A percentile compares a stretch with the other conserved stretches of the same genome.
phyloP scores from a whole-genome alignment of 2,797 vertebrate genomes.

The Phoxinus dragarum region DNA sequence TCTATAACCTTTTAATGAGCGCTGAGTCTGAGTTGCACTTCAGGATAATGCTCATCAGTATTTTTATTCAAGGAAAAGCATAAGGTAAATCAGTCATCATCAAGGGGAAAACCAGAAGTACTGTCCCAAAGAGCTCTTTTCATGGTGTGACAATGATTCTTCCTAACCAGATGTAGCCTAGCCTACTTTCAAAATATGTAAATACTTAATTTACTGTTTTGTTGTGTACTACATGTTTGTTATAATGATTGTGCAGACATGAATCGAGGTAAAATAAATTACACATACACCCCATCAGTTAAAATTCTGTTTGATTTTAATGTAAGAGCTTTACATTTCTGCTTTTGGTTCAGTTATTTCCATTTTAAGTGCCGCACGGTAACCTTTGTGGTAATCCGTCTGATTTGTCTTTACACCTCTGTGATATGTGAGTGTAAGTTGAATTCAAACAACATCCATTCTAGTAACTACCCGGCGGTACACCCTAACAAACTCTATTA shows the following conservation, averaged over 20 bases:
- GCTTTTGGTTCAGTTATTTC: not conserved
- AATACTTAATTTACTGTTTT: not conserved
- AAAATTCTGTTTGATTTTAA: not conserved
- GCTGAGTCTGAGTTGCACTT: slow-evolving; percentile 3
- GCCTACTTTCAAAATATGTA: not conserved
- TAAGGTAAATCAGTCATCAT: not conserved
- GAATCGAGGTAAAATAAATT: not conserved
- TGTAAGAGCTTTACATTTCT: not conserved
- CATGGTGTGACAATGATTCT: not conserved
- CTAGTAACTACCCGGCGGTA: not conserved
- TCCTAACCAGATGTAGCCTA: not conserved
- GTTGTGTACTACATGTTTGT: not conserved
- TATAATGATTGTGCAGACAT: not conserved
- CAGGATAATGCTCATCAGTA: slow-evolving; percentile 7
- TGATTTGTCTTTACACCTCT: not conserved
- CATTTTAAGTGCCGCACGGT: too few species aligned
- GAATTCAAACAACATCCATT: not conserved
- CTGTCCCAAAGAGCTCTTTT: not conserved
- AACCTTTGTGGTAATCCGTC: not conserved
- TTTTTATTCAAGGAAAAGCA: not conserved
- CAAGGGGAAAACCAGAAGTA: not conserved
- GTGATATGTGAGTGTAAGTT: not conserved
- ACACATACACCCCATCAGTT: not conserved
- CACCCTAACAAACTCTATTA: not conserved
- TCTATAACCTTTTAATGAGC: slow-evolving; percentile 41